These are phyloP conservation scores for Typhlichthys subterraneus DNA, from an alignment of 2,797 vertebrate genomes.

Conservation along the genomic window DNA sequence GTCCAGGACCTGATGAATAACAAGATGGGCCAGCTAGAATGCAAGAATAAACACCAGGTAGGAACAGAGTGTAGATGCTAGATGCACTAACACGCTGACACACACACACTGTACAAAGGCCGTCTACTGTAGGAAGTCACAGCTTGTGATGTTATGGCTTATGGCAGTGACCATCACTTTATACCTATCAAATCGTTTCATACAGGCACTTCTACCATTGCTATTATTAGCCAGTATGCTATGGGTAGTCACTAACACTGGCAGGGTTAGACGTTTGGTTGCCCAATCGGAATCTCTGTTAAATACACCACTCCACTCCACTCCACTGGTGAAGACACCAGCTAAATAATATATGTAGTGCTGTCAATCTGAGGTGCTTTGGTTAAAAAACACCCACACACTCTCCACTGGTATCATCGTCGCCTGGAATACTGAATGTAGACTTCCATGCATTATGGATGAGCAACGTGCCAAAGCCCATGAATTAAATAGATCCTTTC, in stretches of 20 bases:
- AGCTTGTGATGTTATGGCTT: too few species aligned
- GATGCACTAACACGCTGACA: background rate
- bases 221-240: too few species aligned
- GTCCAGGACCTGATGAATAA: conserved; percentile 91
- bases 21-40: conserved; percentile 93
- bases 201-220: too few species aligned
- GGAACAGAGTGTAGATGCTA: conserved; percentile 3
- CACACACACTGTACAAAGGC: background rate
- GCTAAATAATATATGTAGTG: conserved; percentile 2
- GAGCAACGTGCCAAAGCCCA: background rate
- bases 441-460: conserved; percentile 23
- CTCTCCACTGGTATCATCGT: background rate
- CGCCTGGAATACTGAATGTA: conserved; percentile 1
- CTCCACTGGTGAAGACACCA: background rate
- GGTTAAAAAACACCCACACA: conserved; percentile 4
- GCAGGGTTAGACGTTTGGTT: background rate
- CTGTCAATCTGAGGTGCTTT: background rate
- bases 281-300: too few species aligned
- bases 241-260: too few species aligned
- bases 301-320: background rate
- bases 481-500: background rate
- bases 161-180: background rate
- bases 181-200: background rate
- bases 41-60: conserved; percentile 91
- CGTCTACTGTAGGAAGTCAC: too few species aligned